Conservation (phyloP, 92 coral and sea anemone species). For the Umimayanthus kanabou region DNA sequence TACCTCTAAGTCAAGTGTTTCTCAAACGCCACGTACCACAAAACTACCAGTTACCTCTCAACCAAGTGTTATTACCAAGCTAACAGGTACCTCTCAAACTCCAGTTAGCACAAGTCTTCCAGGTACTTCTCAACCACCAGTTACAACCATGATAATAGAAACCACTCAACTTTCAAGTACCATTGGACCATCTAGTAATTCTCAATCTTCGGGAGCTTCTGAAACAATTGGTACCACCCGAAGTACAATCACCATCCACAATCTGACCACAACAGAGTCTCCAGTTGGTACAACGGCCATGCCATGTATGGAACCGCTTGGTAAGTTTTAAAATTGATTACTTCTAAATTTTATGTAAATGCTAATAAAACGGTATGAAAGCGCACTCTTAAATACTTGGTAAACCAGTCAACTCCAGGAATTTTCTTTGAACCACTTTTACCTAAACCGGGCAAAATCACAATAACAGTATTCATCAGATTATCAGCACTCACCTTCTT, state of each 20-base stretch:
- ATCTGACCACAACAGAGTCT: conserved; percentile 13
- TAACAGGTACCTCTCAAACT: neutral
- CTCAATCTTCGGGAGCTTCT: neutral
- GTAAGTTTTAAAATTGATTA: neutral
- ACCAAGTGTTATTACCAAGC: neutral
- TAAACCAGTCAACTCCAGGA: too few species aligned
- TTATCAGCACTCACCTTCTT: too few species aligned
- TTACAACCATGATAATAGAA: neutral
- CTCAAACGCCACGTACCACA: neutral
- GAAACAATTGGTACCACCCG: conserved; percentile 5
- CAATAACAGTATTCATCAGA: too few species aligned
- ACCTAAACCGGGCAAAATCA: too few species aligned
- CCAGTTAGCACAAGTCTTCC: neutral
- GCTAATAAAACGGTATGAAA: too few species aligned
- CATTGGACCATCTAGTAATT: neutral
- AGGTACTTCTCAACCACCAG: conserved; percentile 8
- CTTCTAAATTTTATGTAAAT: neutral
- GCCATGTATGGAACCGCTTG: conserved; percentile 15
- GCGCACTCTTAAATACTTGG: too few species aligned
- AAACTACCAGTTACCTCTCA: neutral
- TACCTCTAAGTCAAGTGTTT: neutral
- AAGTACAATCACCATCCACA: neutral
- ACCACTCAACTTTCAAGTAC: neutral
- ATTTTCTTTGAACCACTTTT: too few species aligned
- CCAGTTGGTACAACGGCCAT: neutral